phyloP scores from a whole-genome alignment of 2,797 vertebrate species.

The Sebastolobus altivelis region DNA sequence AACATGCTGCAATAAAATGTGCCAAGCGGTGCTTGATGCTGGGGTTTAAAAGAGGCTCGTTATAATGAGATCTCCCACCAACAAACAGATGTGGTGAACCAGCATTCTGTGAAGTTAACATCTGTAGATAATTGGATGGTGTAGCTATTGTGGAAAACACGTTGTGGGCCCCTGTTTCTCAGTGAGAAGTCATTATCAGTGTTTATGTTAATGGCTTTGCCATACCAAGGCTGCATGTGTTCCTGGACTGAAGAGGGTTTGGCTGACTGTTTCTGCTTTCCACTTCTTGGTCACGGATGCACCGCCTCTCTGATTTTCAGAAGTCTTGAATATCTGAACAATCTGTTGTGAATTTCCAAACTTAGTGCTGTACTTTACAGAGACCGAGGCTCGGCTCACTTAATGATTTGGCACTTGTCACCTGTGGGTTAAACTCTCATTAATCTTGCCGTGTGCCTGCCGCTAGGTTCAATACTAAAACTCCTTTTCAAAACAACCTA shows the following conservation, averaged over 20 bases:
- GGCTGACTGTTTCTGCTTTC: constrained; percentile 36
- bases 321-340: constrained; percentile 34
- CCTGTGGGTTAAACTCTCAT: neutral
- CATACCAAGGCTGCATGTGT: constrained; percentile 58
- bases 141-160: constrained; percentile 81
- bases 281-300: constrained; percentile 39
- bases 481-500: neutral
- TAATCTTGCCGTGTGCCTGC: neutral
- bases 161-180: constrained; percentile 67
- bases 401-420: constrained; percentile 17
- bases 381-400: neutral
- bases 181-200: constrained; percentile 79
- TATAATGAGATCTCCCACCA: constrained; percentile 85
- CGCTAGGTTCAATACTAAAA: constrained; percentile 14
- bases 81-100: constrained; percentile 83
- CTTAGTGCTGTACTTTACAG: neutral
- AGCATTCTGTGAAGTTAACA: constrained; percentile 82
- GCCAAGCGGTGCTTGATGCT: constrained; percentile 71
- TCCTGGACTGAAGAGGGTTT: constrained; percentile 49
- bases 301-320: constrained; percentile 24
- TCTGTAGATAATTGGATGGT: constrained; percentile 84
- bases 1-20: constrained; percentile 78
- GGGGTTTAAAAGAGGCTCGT: constrained; percentile 68
- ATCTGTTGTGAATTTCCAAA: constrained; percentile 40
- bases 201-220: constrained; percentile 79